phyloP scores from a whole-genome alignment of 2,113 vertebrate genomes.

The Trochalopteron elliotii region DNA sequence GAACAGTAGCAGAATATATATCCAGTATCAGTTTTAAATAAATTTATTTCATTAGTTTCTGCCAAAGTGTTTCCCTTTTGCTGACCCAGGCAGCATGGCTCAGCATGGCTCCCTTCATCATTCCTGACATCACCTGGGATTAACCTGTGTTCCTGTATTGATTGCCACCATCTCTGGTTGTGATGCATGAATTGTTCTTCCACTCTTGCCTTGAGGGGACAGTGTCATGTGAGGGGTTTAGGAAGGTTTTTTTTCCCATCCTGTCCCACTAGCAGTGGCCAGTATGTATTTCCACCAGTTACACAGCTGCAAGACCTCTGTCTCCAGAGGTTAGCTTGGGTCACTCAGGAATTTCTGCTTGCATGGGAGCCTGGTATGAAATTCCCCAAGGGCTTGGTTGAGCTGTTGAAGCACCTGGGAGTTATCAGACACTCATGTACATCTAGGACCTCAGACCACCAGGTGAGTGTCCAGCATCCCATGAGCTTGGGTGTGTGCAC shows the following conservation, averaged over 20 bases:
- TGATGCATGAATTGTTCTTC: background rate
- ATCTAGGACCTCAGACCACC: background rate
- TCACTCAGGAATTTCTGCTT: background rate
- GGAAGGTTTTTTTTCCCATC: background rate
- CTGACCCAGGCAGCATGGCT: background rate
- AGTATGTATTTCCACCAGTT: background rate
- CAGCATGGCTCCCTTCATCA: background rate
- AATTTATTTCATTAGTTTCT: background rate
- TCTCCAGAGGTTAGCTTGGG: background rate
- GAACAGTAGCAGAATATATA: background rate
- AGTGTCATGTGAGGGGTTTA: background rate
- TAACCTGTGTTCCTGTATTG: background rate
- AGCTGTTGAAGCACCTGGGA: background rate
- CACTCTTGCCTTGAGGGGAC: background rate
- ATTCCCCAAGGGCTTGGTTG: background rate
- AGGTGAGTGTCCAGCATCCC: background rate
- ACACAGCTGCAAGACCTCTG: background rate
- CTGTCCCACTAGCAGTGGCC: background rate
- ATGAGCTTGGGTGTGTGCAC: rapidly evolving
- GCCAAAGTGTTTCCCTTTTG: background rate
- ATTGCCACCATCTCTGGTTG: background rate
- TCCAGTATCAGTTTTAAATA: background rate
- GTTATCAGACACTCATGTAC: background rate
- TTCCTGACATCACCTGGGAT: background rate
- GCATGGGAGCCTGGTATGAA: background rate